Percentiles rank a stretch among this genome's conserved stretches.
These are phyloP conservation scores for Asarcornis scutulata DNA, from an alignment of 2,113 vertebrate species.

Conservation along the genomic window DNA sequence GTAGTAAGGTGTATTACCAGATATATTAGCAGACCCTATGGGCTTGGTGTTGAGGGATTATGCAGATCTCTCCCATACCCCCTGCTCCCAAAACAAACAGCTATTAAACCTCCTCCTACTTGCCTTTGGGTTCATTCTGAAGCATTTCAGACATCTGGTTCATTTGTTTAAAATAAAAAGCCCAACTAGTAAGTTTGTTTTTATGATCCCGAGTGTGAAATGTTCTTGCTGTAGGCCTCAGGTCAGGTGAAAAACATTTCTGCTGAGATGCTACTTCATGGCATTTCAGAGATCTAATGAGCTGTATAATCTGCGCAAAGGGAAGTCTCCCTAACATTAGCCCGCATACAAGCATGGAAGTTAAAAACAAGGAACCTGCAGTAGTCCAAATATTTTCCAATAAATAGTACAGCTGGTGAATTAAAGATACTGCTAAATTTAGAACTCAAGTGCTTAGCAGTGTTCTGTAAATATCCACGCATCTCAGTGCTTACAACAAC, in stretches of 20 bases:
- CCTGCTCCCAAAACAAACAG: conserved; percentile 31
- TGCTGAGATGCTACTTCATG: conserved; percentile 1
- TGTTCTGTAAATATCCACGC: conserved; percentile 7
- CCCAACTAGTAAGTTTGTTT: not conserved
- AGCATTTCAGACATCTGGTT: conserved; percentile 24
- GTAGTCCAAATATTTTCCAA: conserved; percentile 3
- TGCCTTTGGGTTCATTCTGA: conserved; percentile 27
- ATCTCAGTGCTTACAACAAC: not conserved
- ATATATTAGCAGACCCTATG: not conserved
- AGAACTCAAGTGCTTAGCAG: not conserved
- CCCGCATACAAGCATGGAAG: not conserved
- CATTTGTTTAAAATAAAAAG: conserved; percentile 24
- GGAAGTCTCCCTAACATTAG: not conserved
- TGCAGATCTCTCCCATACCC: conserved; percentile 19
- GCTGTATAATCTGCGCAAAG: not conserved
- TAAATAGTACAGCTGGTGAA: conserved; percentile 44
- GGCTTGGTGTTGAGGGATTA: not conserved
- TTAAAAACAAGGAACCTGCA: not conserved
- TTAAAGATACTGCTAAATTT: conserved; percentile 33
- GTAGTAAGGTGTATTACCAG: not conserved
- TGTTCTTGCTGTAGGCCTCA: not conserved
- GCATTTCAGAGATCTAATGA: conserved; percentile 15
- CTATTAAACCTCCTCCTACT: conserved; percentile 41
- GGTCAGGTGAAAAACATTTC: conserved; percentile 28
- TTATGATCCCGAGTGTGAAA: conserved; percentile 17